These are phyloP conservation scores for Bombus superbus DNA, from an alignment of 1,140 invertebrate genomes.

Conservation along the genomic window DNA sequence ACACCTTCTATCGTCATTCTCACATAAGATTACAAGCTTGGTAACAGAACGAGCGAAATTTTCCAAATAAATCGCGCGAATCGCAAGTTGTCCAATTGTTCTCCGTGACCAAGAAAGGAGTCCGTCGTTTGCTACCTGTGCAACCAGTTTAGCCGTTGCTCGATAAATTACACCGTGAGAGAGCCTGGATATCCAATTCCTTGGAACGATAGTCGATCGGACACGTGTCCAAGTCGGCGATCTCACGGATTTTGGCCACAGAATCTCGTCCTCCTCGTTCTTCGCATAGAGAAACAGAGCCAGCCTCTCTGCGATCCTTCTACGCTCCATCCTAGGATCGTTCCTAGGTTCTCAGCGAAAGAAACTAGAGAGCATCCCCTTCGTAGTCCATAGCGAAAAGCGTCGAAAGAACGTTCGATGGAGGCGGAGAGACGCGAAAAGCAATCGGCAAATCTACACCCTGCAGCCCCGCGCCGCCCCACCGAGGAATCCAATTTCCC, in stretches of 20 bases:
- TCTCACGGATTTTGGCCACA: neutral
- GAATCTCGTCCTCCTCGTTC: neutral
- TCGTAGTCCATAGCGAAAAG: neutral
- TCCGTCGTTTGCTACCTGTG: too few relatives aligned
- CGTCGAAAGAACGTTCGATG: too few relatives aligned
- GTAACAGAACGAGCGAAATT: too few relatives aligned
- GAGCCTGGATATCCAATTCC: neutral
- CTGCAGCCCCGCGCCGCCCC: neutral
- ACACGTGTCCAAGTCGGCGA: neutral
- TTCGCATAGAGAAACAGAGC: neutral
- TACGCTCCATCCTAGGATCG: too few relatives aligned
- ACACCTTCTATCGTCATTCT: neutral
- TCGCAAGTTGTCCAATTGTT: too few relatives aligned
- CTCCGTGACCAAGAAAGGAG: too few relatives aligned
- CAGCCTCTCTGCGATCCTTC: neutral
- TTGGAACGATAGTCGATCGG: neutral
- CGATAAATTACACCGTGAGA: neutral
- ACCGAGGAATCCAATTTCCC: constrained; percentile 19
- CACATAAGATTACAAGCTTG: too few relatives aligned
- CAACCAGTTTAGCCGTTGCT: too few relatives aligned
- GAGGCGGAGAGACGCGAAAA: neutral
- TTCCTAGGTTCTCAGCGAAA: neutral
- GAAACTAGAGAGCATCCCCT: neutral
- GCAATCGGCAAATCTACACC: constrained; percentile 9
- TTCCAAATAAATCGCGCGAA: neutral